Evolutionary conservation across 2,888 invertebrate genomes (phyloP).

Genomic region (Muscina levida): DNA sequence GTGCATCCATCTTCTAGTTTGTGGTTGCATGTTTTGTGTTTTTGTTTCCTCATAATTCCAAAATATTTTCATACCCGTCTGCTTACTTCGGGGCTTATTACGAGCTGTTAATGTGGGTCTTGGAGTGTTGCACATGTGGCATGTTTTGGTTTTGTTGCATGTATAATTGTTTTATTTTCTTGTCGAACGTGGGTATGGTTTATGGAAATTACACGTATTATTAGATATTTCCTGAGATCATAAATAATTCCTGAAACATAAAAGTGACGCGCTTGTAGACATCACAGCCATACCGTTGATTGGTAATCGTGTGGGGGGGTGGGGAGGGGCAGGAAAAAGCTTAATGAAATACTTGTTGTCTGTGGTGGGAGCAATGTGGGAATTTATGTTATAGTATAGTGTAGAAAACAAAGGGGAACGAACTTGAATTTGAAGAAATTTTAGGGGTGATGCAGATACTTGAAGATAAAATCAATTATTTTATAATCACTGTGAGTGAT

Average conservation of each 20-base stretch:
- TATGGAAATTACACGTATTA: slow-evolving; percentile 47
- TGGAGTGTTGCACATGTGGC: slow-evolving; percentile 56
- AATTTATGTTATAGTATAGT: not conserved
- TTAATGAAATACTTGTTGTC: not conserved
- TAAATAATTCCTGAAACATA: slow-evolving; percentile 43
- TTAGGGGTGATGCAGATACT: not conserved
- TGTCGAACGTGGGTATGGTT: slow-evolving; percentile 10
- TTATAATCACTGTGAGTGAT: too few species aligned
- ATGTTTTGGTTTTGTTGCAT: slow-evolving; percentile 41
- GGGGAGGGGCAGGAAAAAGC: not conserved
- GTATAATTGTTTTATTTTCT: slow-evolving; percentile 32
- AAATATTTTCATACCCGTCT: slow-evolving; percentile 29
- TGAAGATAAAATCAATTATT: too few species aligned
- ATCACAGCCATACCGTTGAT: not conserved
- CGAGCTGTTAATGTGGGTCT: slow-evolving; percentile 43
- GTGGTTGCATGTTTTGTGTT: slow-evolving; percentile 7
- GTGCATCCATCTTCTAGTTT: slow-evolving; percentile 7
- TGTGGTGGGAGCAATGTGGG: not conserved
- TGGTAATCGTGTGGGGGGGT: not conserved
- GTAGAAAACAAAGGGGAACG: not conserved
- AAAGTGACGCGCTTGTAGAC: not conserved
- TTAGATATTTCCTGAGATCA: slow-evolving; percentile 45
- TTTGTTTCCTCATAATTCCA: not conserved
- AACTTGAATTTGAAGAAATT: not conserved
- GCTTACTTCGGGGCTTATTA: slow-evolving; percentile 31